Conservation (phyloP, 2,113 vertebrate genomes). For the Mormoops blainvillei region DNA sequence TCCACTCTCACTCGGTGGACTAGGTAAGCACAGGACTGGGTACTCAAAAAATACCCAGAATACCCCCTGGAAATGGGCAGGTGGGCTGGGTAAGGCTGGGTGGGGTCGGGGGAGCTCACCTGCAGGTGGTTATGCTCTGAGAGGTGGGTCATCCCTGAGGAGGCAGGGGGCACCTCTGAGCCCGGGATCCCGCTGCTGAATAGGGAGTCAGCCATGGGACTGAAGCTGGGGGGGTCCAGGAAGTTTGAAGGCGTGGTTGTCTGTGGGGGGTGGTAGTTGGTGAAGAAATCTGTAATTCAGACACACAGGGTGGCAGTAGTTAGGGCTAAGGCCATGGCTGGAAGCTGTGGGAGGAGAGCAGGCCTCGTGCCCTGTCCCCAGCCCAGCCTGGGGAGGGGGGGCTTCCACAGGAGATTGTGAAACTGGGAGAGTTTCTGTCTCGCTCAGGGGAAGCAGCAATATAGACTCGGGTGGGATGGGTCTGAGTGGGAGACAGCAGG, state of each 20-base stretch:
- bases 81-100: neutral
- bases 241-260: slow-evolving; percentile 46
- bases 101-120: slow-evolving; percentile 60
- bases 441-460: slow-evolving; percentile 40
- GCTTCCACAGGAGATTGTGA: slow-evolving; percentile 42
- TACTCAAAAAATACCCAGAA: neutral
- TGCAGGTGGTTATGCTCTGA: slow-evolving; percentile 63
- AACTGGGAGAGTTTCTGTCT: slow-evolving; percentile 52
- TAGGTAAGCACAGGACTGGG: neutral
- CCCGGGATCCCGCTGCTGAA: slow-evolving; percentile 46
- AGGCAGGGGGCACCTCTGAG: neutral
- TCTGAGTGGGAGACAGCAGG: neutral
- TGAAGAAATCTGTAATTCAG: slow-evolving; percentile 79
- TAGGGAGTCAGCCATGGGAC: slow-evolving; percentile 62
- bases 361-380: neutral
- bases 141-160: neutral
- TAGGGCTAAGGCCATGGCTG: neutral
- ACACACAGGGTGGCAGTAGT: neutral
- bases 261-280: slow-evolving; percentile 57
- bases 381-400: neutral
- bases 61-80: neutral
- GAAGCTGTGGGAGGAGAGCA: neutral
- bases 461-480: neutral
- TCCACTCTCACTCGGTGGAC: neutral
- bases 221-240: slow-evolving; percentile 71